Evolutionary conservation across 2,888 invertebrate species (phyloP).

Genomic region (Glyphotaelius pellucidus): DNA sequence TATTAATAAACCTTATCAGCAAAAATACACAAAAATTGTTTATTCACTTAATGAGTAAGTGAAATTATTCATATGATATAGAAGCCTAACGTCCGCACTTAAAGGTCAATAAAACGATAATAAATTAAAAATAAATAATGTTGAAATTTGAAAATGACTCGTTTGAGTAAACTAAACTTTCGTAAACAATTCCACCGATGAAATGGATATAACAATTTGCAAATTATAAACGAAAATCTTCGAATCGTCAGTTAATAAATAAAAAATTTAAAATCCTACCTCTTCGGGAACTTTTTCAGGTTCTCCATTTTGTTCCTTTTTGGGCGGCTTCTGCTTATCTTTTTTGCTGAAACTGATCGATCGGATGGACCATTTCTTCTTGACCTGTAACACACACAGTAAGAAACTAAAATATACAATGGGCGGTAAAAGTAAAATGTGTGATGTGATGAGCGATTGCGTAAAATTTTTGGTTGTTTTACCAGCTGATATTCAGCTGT

Average conservation of each 20-base stretch:
- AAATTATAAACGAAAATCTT: background rate
- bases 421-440: background rate
- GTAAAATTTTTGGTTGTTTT: background rate
- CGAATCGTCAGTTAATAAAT: background rate
- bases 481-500: background rate
- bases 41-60: background rate
- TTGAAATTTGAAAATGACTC: too few relatives aligned
- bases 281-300: slow-evolving; percentile 82
- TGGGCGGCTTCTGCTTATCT: slow-evolving; percentile 90
- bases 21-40: background rate
- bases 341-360: slow-evolving; percentile 92
- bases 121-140: too few relatives aligned
- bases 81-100: too few relatives aligned
- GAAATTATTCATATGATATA: too few relatives aligned
- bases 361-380: slow-evolving; percentile 94
- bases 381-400: slow-evolving; percentile 76
- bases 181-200: too few relatives aligned
- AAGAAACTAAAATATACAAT: background rate
- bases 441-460: too few relatives aligned
- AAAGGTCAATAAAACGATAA: too few relatives aligned
- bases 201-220: background rate
- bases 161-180: too few relatives aligned
- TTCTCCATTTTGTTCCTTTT: slow-evolving; percentile 80
- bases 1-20: background rate
- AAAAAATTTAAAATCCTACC: slow-evolving; percentile 73